Evolutionary conservation across 2,113 vertebrate genomes (phyloP), one percentile per base, ranked within the genome.

Genomic region (Heterochromis multidens): DNA sequence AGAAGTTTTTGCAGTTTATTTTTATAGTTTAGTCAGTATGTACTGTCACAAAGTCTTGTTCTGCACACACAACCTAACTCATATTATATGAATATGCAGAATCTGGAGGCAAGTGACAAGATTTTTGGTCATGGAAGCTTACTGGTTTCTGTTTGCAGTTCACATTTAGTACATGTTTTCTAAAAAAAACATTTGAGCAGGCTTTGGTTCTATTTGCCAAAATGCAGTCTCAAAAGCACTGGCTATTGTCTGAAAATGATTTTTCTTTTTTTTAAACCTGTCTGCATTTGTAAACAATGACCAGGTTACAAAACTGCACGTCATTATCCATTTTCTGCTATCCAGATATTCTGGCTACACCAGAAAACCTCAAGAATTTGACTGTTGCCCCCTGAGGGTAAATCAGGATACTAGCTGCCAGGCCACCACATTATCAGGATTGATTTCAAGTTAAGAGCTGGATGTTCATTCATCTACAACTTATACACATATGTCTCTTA

Each of bases 101-200:
- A 52, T 21, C 67, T 29, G 43, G 25, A 72, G 43, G 67, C 27
- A 29, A 72, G 49, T 29, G 1, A 21, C 67, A 1, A 21, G 67
- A 21, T 13, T 31, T 72, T 72, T 27, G 14, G 2, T 46, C 27
- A 14, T 67, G 23, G 40, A 46, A 46, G 43, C 16, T 49, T 46
- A n/a, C 43, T 12, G 16, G 9, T 29, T 10, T 0, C 10, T 13
- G 9, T 0, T 49, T 49, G 25, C 29, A 46, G 65, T 70, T 14
- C 40, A 70, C 23, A 4, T 70, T 72, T 72, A 2, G 67, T 1
- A 6, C 9, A 19, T 25, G 6, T 27, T 40, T 27, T 19, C 27
- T 70, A 43, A 25, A 6, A 67, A 46, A 67, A 27, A 17, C 10
- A 67, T 27, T 17, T 25, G 0, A 43, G 7, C 35, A 43, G 35